Base-by-base conservation (phyloP, 2,888 invertebrate species). In the Habrosyne pyritoides region DNA sequence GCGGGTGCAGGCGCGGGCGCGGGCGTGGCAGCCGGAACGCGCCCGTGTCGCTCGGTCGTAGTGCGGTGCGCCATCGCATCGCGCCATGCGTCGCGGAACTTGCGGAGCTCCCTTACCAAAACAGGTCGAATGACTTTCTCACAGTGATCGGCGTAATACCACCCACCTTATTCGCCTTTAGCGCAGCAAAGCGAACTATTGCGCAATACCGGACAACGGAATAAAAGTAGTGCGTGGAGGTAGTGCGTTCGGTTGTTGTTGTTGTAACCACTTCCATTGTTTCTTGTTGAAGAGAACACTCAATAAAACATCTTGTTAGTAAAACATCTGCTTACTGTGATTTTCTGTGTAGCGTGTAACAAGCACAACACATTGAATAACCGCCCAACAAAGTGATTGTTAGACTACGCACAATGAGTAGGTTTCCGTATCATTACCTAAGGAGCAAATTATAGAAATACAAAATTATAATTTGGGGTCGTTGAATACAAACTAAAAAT, bases 51-150 rank as follows among this genome's bases (percentile, higher is more conserved):
- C n/a, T 8, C 18, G 42, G 24, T 24, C 24, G 24, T 24, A 3
- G 24, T 24, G 24, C 24, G 24, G 24, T 24, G 4, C 4, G 24
- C 7, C 3, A 5, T 24, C 7, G 21, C 33, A 14, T 18, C 50
- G 52, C 55, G 33, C 55, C 53, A 42, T 59, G 47, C 47, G 42
- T 12, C 61, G 57, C 71, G 71, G 74, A 77, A 69, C 60, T 71
- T 57, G 57, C 77, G 76, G 78, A 76, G 67, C 73, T 75, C 75
- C 77, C 75, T 64, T 65, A 55, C 60, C 56, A 59, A 79, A 82
- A 84, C 84, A 67, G 81, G 82, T 81, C 79, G 79, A 77, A 76
- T 78, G 56, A 75, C 81, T 81, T 81, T 83, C 81, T 79, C 81
- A 72, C 53, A 52, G 55, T 56, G 59, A 60, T 63, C 70, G 66